Evolutionary conservation across 2,888 invertebrate genomes (phyloP), one percentile per base, ranked within the genome.

Genomic region (Pheosia gnoma): DNA sequence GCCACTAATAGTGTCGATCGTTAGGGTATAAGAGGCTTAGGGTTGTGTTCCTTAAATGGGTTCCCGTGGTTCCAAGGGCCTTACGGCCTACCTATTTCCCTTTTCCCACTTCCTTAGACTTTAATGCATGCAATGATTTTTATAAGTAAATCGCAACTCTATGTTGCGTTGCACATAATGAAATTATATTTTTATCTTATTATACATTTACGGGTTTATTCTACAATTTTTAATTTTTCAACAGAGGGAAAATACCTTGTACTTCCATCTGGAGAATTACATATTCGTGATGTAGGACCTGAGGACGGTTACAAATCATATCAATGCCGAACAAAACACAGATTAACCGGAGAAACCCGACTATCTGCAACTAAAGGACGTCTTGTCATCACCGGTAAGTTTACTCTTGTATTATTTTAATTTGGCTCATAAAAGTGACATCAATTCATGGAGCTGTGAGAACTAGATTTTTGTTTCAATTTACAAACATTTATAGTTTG

Each of bases 181-280:
- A 67, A 67, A 70, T 71, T 66, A 60, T 55, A 60, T 68, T 59
- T 65, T 43, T 47, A 51, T 61, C 51, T 53, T 55, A 51, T 39
- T 11, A 38, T 36, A 41, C 37, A 8, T 61, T 57, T 52, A 60
- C 59, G 57, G 55, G 54, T n/a, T 60, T 59, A 63, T 72, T 47
- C 59, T 70, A 72, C 75, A 66, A 70, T 45, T 52, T 51, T 61
- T 63, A 0, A 58, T 68, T 69, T 61, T 58, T 66, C 51, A 38
- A 72, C 94, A 98, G 99, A 98, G 93, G 98, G 98, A 79, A 98
- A 99, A 95, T 98, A 98, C 87, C 95, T 98, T 89, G 98, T 99
- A 55, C 94, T 99, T 67, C 97, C 98, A 74, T 98, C 98, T 82
- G 99, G 99, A 72, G 98, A 99, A 91, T 95, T 99, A 71, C 98